Percentiles rank a stretch among this genome's conserved stretches.
phyloP scores from a whole-genome alignment of 2,888 invertebrate species.

The Elegia similella region DNA sequence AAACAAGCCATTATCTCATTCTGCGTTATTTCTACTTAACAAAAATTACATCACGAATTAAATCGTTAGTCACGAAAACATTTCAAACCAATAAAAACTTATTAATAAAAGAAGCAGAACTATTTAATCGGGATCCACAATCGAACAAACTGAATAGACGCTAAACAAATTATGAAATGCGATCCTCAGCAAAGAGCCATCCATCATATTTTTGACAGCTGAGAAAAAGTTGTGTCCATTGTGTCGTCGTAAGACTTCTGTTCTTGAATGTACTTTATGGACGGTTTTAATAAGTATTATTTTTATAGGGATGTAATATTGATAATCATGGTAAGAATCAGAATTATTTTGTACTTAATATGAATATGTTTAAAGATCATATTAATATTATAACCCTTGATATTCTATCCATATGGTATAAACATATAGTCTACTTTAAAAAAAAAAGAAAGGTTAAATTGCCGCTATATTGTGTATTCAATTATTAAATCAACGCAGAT shows the following conservation, averaged over 20 bases:
- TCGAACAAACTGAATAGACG: slow-evolving; percentile 57
- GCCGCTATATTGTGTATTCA: too few relatives aligned
- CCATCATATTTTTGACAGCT: slow-evolving; percentile 72
- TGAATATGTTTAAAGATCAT: too few relatives aligned
- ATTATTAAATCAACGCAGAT: too few relatives aligned
- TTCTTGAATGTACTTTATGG: slow-evolving; percentile 30
- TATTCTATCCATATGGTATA: too few relatives aligned
- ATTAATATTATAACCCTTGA: too few relatives aligned
- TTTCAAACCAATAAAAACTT: slow-evolving; percentile 21
- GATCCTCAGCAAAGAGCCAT: slow-evolving; percentile 60
- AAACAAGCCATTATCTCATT: background rate
- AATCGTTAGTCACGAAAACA: slow-evolving; percentile 8
- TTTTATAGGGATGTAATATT: too few relatives aligned
- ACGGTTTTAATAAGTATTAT: too few relatives aligned
- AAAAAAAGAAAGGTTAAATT: too few relatives aligned
- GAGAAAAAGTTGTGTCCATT: slow-evolving; percentile 44
- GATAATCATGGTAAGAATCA: too few relatives aligned
- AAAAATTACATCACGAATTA: background rate
- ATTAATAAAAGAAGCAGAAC: slow-evolving; percentile 47
- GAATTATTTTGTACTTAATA: too few relatives aligned
- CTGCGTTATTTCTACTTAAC: background rate
- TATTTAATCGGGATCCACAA: slow-evolving; percentile 69
- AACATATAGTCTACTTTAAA: too few relatives aligned
- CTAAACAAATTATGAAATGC: slow-evolving; percentile 75
- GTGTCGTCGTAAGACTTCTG: slow-evolving; percentile 37